phyloP scores from a whole-genome alignment of 2,888 invertebrate genomes.

The Pseudococcus longispinus region DNA sequence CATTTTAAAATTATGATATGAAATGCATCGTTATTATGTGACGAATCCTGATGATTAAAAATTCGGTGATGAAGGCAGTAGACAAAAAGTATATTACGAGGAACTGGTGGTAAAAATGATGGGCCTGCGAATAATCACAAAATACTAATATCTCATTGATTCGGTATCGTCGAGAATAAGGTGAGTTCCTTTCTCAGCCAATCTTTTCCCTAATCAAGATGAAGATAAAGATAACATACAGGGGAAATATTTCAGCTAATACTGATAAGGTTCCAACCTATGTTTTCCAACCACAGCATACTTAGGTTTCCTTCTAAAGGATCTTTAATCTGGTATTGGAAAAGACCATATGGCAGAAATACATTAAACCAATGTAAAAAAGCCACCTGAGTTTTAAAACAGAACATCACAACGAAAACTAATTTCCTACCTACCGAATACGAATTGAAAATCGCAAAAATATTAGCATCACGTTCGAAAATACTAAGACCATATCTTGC shows the following conservation, averaged over 20 bases:
- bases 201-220: background rate
- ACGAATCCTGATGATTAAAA: background rate
- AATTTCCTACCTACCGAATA: background rate
- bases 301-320: too few relatives aligned
- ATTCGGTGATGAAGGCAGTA: background rate
- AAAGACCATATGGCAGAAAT: too few relatives aligned
- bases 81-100: background rate
- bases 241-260: background rate
- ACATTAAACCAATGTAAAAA: background rate
- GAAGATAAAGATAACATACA: background rate
- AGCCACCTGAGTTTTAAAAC: background rate
- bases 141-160: background rate
- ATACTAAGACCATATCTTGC: background rate
- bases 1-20: background rate
- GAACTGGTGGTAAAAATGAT: background rate
- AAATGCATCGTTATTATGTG: slow-evolving; percentile 23
- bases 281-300: too few relatives aligned
- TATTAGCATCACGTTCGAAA: background rate
- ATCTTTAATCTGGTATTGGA: too few relatives aligned
- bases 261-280: background rate
- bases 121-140: background rate
- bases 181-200: background rate
- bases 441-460: background rate
- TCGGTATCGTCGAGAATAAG: background rate
- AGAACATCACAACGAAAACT: background rate